Base-by-base conservation (phyloP, 2,797 vertebrate genomes). In the Falco naumanni region DNA sequence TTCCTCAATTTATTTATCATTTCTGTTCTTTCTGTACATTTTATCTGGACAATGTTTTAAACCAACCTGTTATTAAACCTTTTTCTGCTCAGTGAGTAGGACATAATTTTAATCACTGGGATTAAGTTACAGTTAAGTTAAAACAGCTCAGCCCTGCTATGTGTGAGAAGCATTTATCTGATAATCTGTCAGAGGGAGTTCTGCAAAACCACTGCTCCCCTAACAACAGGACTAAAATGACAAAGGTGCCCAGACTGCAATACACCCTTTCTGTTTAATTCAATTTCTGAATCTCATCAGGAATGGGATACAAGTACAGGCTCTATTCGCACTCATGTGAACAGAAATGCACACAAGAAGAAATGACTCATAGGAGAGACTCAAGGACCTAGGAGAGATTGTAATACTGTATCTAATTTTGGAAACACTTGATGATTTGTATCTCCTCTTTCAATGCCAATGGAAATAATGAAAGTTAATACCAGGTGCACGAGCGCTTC, bases 341-440 rank as follows among this genome's bases (percentile, higher is more conserved):
- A 43, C 16, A 48, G 69, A 75, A 75, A 74, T 0, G 0, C 50
- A 64, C 86, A 10, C 41, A 53, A 6, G 74, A 76, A 90, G 29
- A 66, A 92, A 88, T 90, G 41, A 95, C 57, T 95, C 82, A 90
- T 1, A 87, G 85, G 60, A 94, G 41, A 87, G 34, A 43, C 79
- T 69, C 48, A 64, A 71, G 60, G 61, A 80, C 26, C 74, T 34
- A 10, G 11, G 39, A 78, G 71, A 78, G 48, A 33, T 13, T 43
- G 43, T 48, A 88, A 64, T 53, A 4, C n/a, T 31, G 29, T 4
- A 26, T 17, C 84, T 97, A 95, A 97, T 87, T 96, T 87, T 93
- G 53, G 83, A 93, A 96, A 65, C 48, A 17, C 71, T 87, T 33
- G 51, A 53, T 86, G 76, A 87, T 89, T 95, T 95, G 53, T 88